Evolutionary conservation across 2,797 vertebrate genomes (phyloP), one percentile per base, ranked within the genome.

Genomic region (Chrosomus eos): DNA sequence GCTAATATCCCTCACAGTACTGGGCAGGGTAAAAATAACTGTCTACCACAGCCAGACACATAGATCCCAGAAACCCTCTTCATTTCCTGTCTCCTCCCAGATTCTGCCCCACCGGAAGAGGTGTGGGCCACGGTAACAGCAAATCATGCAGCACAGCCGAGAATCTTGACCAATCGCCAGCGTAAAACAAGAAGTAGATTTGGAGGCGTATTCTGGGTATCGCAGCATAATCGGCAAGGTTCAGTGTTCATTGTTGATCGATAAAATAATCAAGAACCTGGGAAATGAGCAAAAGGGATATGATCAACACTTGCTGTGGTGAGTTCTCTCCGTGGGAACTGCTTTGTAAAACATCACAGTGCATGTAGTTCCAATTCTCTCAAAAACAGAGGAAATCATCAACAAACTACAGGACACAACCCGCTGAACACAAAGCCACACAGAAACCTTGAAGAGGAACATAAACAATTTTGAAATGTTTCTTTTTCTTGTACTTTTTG

Each of bases 1-100:
- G 83, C 80, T 87, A 83, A 85, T 81, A 80, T 82, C 31, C 72
- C 82, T 75, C 87, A 85, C 88, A 73, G 87, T 88, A 89, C 90
- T 88, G 90, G 90, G 81, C 60, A 78, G 86, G 82, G 85, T 83
- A 86, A 87, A 87, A 86, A 91, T 87, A 88, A 85, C 82, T 83
- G 89, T 87, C 81, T 84, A 84, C 87, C 67, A 88, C 67, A 80
- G 80, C 75, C 86, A 88, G 90, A 85, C 86, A 77, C 87, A 67
- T 87, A 86, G 87, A 91, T 90, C 88, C 89, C 86, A 88, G 90
- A 84, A 92, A 91, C 89, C 88, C 88, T 91, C 90, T 90, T 92
- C 87, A 87, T 91, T 92, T 93, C 91, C 91, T 92, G 90, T 92
- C 92, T 88, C 81, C 89, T 90, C 82, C 81, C 82, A 89, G 84